Evolutionary conservation across 2,888 invertebrate species (phyloP), one percentile per base, ranked within the genome.

Genomic region (Cephalotes varians): DNA sequence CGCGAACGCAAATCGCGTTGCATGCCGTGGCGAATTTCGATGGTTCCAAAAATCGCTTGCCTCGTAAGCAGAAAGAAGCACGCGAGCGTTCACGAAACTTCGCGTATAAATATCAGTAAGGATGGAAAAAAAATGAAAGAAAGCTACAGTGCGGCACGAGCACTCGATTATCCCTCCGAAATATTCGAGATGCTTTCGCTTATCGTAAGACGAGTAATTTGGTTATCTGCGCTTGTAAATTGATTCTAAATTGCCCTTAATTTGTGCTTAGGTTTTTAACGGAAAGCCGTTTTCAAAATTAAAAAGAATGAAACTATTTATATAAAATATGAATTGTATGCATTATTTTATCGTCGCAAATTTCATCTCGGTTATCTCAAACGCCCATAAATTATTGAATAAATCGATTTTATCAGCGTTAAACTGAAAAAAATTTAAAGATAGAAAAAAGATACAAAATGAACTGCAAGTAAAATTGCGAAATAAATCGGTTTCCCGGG

Each of bases 21-120:
- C 88, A 86, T 89, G 88, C 83, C 82, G 44, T 56, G 51, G 86
- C 69, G 82, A 89, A 83, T 87, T 89, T 85, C 81, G 84, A 56
- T 62, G 62, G 76, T 81, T 87, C 84, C 76, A 76, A 88, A 88
- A 86, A 58, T 83, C 62, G 76, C 80, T n/a, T 82, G 71, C 64
- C 51, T 44, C 64, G 65, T 77, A 62, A 85, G 73, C 86, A 74
- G 83, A 87, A 89, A 86, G 87, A 83, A 89, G 72, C 88, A 89
- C 89, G 88, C 88, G 81, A 89, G n/a, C 85, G 62, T 9, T 37
- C 81, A 47, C 54, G 73, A 79, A 82, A 69, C 62, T 60, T 58
- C 6, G 34, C 25, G 83, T 77, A 88, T 84, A 88, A 86, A 88
- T 87, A 81, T 85, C 81, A 82, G 80, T 25, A 37, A 18, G 47